Evolutionary conservation across 2,113 vertebrate genomes (phyloP).

Genomic region (Microcebus lehilahytsara): DNA sequence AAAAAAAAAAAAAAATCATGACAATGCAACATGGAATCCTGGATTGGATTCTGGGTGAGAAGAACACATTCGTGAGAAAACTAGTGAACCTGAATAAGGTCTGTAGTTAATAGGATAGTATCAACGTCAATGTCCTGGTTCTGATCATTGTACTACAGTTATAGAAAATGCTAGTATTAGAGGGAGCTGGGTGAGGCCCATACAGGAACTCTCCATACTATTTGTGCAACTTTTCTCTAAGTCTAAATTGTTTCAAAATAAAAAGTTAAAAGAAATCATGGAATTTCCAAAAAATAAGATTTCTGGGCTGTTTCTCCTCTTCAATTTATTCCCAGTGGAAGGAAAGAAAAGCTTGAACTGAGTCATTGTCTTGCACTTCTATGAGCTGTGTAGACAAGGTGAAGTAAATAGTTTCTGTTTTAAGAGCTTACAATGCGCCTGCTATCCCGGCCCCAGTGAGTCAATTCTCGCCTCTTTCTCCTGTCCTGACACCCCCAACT

Average conservation of each 20-base stretch:
- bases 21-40: neutral
- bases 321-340: neutral
- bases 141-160: accelerated
- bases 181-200: neutral
- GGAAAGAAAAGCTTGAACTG: neutral
- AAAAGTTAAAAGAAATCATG: neutral
- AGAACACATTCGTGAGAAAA: neutral
- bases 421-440: neutral
- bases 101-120: accelerated
- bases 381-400: neutral
- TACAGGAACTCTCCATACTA: neutral
- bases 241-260: neutral
- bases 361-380: no score
- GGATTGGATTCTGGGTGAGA: neutral
- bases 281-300: neutral
- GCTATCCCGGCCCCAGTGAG: neutral
- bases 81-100: accelerated
- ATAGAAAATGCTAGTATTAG: neutral
- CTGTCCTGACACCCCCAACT: neutral
- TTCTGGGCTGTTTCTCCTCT: neutral
- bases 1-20: neutral
- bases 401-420: neutral
- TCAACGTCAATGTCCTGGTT: neutral
- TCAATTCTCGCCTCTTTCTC: neutral
- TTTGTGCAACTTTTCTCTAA: neutral